Evolutionary conservation across 2,888 invertebrate species (phyloP).

Genomic region (Eilema sororculum): DNA sequence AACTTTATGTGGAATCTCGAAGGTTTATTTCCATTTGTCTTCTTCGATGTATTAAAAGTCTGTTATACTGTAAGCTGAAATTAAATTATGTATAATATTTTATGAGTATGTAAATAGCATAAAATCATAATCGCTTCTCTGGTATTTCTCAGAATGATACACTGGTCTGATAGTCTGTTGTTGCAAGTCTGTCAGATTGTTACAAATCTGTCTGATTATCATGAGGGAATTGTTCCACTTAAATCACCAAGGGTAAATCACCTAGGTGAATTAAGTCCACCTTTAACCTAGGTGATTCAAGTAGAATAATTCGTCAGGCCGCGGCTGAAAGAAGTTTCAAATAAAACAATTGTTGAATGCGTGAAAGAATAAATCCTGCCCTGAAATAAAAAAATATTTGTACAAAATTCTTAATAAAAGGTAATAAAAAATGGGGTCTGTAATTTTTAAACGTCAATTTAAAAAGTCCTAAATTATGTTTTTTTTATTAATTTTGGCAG

Average conservation of each 20-base stretch:
- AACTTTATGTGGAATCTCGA: slow-evolving; percentile 8
- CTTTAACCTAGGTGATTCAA: no score
- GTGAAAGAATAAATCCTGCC: neutral
- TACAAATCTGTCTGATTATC: neutral
- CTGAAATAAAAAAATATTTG: neutral
- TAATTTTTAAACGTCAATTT: neutral
- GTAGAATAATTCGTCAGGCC: no score
- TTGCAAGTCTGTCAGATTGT: neutral
- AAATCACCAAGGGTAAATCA: no score
- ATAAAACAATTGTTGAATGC: neutral
- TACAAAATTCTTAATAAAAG: no score
- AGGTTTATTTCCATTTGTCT: slow-evolving; percentile 4
- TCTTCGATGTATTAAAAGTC: slow-evolving; percentile 12
- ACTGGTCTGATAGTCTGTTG: neutral
- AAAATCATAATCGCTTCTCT: slow-evolving; percentile 1
- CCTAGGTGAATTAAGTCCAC: no score
- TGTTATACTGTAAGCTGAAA: slow-evolving; percentile 9
- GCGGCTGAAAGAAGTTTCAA: no score
- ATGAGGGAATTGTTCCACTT: no score
- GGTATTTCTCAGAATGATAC: neutral
- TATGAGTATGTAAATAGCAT: slow-evolving; percentile 12
- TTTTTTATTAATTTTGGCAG: neutral
- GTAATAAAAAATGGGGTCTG: neutral
- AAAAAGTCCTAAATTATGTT: neutral
- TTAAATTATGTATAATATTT: neutral